phyloP scores from a whole-genome alignment of 2,797 vertebrate genomes.

The Sebastes iracundus region DNA sequence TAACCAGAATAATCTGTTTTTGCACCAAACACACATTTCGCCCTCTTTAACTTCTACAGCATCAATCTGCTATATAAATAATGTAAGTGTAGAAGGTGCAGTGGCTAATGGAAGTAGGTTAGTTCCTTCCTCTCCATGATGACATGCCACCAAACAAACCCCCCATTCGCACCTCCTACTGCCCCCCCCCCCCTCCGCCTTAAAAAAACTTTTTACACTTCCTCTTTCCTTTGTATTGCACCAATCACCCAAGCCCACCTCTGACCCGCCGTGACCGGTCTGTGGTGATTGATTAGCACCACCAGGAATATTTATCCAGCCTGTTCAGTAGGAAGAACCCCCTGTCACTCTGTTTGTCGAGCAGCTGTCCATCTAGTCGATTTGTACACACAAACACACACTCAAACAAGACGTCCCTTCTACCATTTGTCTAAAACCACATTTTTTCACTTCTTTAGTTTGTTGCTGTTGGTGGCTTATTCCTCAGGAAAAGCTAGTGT shows the following conservation, averaged over 20 bases:
- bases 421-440: not conserved
- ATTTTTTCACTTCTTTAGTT: not conserved
- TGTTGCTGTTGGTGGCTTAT: not conserved
- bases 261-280: constrained; percentile 42
- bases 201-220: constrained; percentile 43
- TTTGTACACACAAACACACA: not conserved
- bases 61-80: not conserved
- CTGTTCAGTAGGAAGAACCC: constrained; percentile 46
- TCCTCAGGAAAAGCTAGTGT: constrained; percentile 1
- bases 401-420: not conserved
- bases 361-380: constrained; percentile 55
- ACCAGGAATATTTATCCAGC: constrained; percentile 66
- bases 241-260: constrained; percentile 61
- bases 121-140: constrained; percentile 1
- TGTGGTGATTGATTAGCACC: constrained; percentile 70
- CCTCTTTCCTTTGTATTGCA: constrained; percentile 65
- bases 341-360: constrained; percentile 57
- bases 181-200: not conserved
- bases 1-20: not conserved
- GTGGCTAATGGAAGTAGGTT: not conserved
- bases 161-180: not conserved
- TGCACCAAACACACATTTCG: not conserved
- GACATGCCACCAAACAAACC: constrained; percentile 18
- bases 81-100: not conserved
- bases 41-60: not conserved